phyloP scores from a whole-genome alignment of 2,113 vertebrate genomes.

The Phyllostomus hastatus region DNA sequence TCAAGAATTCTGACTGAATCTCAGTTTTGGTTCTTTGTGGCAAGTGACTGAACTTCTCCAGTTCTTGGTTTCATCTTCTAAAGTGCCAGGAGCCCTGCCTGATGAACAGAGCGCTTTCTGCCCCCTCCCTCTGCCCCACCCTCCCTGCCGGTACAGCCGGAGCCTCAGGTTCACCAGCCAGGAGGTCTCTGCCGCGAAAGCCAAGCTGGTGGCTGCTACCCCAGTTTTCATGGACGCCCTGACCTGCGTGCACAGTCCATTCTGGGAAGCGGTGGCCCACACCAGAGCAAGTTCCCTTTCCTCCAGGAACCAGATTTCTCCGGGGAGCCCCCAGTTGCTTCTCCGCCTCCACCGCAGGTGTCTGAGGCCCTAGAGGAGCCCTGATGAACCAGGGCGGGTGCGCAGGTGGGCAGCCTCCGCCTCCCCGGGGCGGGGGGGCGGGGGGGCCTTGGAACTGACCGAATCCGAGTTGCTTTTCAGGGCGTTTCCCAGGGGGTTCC shows the following conservation, averaged over 20 bases:
- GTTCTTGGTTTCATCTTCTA: not conserved
- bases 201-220: not conserved
- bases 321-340: not conserved
- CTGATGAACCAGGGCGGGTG: no score
- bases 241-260: fast-evolving
- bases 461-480: not conserved
- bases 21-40: not conserved
- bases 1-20: not conserved
- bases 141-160: not conserved
- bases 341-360: not conserved
- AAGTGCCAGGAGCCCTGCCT: not conserved
- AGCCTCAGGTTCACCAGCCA: not conserved
- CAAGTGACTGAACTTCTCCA: not conserved
- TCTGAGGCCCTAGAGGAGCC: not conserved
- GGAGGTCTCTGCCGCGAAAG: not conserved
- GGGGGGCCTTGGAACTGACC: not conserved
- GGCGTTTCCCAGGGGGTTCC: not conserved
- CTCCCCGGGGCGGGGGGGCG: not conserved
- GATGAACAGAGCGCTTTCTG: not conserved
- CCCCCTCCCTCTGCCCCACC: not conserved
- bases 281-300: not conserved
- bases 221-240: not conserved
- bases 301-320: not conserved
- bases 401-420: not conserved
- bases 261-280: not conserved